Conservation (phyloP, 2,888 invertebrate species). For the Tachina grossa region DNA sequence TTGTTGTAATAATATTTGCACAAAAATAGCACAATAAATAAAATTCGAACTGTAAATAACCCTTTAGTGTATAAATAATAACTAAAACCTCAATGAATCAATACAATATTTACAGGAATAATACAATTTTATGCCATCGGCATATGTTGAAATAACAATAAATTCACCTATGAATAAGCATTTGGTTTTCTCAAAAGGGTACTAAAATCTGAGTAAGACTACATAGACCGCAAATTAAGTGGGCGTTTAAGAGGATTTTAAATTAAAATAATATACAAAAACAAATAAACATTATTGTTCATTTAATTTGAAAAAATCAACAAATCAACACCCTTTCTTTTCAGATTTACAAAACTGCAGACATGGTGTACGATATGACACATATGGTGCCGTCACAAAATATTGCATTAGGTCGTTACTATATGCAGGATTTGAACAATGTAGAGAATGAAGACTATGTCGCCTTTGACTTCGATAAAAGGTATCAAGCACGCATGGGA, state of each 20-base stretch:
- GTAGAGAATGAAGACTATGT: slow-evolving; percentile 78
- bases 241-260: slow-evolving; percentile 58
- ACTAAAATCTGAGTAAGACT: slow-evolving; percentile 47
- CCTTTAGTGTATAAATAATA: slow-evolving; percentile 61
- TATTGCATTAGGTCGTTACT: slow-evolving; percentile 81
- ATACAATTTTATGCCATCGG: slow-evolving; percentile 73
- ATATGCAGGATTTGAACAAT: slow-evolving; percentile 76
- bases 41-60: slow-evolving; percentile 66
- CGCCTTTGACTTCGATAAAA: slow-evolving; percentile 78
- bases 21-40: slow-evolving; percentile 69
- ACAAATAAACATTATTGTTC: slow-evolving; percentile 16
- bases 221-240: slow-evolving; percentile 69
- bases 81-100: slow-evolving; percentile 52
- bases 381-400: slow-evolving; percentile 81
- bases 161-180: not conserved
- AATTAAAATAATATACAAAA: slow-evolving; percentile 27
- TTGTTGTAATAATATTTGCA: slow-evolving; percentile 76
- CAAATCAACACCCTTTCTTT: slow-evolving; percentile 30
- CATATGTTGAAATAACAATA: slow-evolving; percentile 65
- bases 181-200: slow-evolving; percentile 39
- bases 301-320: slow-evolving; percentile 6
- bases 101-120: slow-evolving; percentile 74
- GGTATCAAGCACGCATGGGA: slow-evolving; percentile 80
- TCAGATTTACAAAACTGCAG: slow-evolving; percentile 51
- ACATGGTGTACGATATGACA: slow-evolving; percentile 83